Conservation (phyloP, 1,140 invertebrate genomes). For the Drosophila malerkotliana region DNA sequence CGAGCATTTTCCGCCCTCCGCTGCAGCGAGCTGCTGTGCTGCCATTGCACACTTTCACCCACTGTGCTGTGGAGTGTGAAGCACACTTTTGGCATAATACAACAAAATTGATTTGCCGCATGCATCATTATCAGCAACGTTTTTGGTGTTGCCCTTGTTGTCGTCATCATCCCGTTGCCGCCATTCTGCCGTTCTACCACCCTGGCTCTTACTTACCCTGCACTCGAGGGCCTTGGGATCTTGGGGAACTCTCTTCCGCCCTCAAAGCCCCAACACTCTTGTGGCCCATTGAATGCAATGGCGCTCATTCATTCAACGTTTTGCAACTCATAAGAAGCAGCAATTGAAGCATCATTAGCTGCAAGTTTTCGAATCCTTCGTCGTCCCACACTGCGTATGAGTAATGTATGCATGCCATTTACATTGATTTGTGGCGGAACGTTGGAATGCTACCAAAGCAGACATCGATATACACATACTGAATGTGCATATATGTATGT, state of each 20-base stretch:
- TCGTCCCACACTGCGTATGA: constrained; percentile 66
- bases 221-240: constrained; percentile 37
- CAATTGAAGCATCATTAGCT: constrained; percentile 81
- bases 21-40: neutral
- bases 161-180: constrained; percentile 10
- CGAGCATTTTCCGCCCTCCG: neutral
- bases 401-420: constrained; percentile 79
- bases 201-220: constrained; percentile 60
- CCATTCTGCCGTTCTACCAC: constrained; percentile 11
- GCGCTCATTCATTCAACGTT: constrained; percentile 77
- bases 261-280: constrained; percentile 13
- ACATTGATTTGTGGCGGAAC: constrained; percentile 70
- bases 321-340: constrained; percentile 80
- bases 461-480: constrained; percentile 8
- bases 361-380: constrained; percentile 59
- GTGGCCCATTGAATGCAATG: constrained; percentile 72
- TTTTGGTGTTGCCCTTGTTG: constrained; percentile 20
- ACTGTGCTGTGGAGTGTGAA: constrained; percentile 1
- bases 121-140: constrained; percentile 77
- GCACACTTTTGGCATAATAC: constrained; percentile 80
- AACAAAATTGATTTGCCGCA: constrained; percentile 80
- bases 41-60: constrained; percentile 23
- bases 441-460: constrained; percentile 13
- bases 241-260: neutral
- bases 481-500: neutral